phyloP scores from a whole-genome alignment of 2,113 vertebrate species.

The Python bivittatus region DNA sequence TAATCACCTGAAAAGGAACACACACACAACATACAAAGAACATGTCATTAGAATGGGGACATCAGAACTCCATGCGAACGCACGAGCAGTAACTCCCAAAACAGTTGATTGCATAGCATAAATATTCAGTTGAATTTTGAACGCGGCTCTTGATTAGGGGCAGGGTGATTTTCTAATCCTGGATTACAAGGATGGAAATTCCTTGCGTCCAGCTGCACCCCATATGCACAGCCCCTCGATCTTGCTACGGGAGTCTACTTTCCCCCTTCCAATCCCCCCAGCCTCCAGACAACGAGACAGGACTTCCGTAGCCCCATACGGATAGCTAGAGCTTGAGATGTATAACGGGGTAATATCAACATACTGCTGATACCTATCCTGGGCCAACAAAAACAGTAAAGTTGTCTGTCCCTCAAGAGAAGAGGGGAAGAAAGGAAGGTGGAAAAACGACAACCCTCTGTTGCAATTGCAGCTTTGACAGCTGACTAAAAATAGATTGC shows the following conservation, averaged over 20 bases:
- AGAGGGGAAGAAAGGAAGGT: too few relatives aligned
- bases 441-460: too few relatives aligned
- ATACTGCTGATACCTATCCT: too few relatives aligned
- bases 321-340: background rate
- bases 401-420: too few relatives aligned
- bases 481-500: too few relatives aligned
- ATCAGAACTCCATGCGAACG: background rate
- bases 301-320: background rate
- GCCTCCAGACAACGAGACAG: background rate
- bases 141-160: background rate
- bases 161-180: background rate
- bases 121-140: background rate
- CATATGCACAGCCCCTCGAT: background rate
- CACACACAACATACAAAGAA: conserved; percentile 14
- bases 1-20: conserved; percentile 84
- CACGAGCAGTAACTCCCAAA: conserved; percentile 22
- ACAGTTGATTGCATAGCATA: background rate
- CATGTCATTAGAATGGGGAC: background rate
- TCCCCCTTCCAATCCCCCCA: background rate
- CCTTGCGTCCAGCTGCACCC: background rate
- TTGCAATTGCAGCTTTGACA: too few relatives aligned
- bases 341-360: background rate
- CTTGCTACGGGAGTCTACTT: background rate
- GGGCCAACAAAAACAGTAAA: too few relatives aligned
- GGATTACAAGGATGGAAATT: background rate